A percentile compares a stretch with the other conserved stretches of the same genome.
Conservation (phyloP, 2,797 vertebrate species). For the Arctocebus calabarensis region DNA sequence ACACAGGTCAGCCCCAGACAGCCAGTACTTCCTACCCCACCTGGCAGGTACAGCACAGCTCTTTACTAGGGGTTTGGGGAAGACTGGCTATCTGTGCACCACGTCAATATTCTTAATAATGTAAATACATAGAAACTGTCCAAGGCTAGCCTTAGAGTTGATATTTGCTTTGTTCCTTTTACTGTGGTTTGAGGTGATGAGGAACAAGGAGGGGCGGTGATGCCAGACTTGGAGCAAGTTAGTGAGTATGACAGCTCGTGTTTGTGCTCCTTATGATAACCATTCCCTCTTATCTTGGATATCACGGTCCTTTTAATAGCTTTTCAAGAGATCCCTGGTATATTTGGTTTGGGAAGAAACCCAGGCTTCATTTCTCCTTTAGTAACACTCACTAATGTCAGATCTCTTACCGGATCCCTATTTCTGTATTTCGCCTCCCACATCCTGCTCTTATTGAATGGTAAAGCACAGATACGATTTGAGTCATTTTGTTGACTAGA, state of each 20-base stretch:
- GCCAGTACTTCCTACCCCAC: not conserved
- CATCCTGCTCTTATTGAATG: not conserved
- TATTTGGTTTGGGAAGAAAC: not conserved
- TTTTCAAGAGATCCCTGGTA: not conserved
- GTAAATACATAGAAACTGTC: not conserved
- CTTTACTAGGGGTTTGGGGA: not conserved
- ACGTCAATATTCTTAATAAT: not conserved
- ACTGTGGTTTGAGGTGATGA: not conserved
- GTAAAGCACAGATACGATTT: not conserved
- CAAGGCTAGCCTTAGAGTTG: not conserved
- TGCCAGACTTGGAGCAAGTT: not conserved
- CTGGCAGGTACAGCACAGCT: not conserved
- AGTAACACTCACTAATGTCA: not conserved
- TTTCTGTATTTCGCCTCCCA: not conserved
- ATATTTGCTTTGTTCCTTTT: not conserved
- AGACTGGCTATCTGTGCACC: not conserved
- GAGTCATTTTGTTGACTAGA: conserved; percentile 10
- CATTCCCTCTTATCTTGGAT: not conserved
- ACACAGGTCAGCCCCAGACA: not conserved
- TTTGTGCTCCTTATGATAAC: not conserved
- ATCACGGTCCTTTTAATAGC: not conserved
- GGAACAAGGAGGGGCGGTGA: not conserved
- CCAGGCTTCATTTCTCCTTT: not conserved
- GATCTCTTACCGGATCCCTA: not conserved
- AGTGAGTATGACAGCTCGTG: not conserved